Percentiles rank a stretch among this genome's conserved stretches.
Evolutionary conservation across 2,797 vertebrate species (phyloP).

Genomic region (Sebastes taczanowskii): DNA sequence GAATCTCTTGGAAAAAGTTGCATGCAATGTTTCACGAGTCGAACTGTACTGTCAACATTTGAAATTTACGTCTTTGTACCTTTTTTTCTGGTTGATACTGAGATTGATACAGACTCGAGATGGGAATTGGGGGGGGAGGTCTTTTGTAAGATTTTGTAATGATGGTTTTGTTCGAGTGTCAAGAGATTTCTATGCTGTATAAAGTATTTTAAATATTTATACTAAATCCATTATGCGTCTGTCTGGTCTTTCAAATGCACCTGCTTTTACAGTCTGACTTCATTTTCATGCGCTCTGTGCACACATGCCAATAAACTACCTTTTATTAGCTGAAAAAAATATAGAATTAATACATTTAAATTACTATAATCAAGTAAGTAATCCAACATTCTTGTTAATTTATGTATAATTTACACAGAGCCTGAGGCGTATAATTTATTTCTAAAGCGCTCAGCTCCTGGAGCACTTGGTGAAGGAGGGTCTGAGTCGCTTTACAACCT

Average conservation of each 20-base stretch:
- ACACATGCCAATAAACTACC: background rate
- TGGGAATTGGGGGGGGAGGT: slow-evolving; percentile 22
- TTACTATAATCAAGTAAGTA: slow-evolving; percentile 2
- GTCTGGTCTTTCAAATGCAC: slow-evolving; percentile 62
- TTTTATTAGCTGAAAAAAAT: background rate
- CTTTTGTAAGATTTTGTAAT: slow-evolving; percentile 86
- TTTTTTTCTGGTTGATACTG: slow-evolving; percentile 67
- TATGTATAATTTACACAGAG: slow-evolving; percentile 12
- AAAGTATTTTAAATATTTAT: slow-evolving; percentile 88
- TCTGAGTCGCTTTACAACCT: slow-evolving; percentile 26
- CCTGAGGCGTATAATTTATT: slow-evolving; percentile 14
- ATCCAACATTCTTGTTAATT: slow-evolving; percentile 10
- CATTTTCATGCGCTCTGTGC: background rate
- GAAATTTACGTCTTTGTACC: slow-evolving; percentile 76
- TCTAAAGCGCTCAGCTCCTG: background rate
- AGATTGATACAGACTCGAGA: slow-evolving; percentile 65
- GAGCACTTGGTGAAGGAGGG: background rate
- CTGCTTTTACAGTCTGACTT: slow-evolving; percentile 30
- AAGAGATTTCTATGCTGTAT: slow-evolving; percentile 87
- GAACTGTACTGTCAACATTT: slow-evolving; percentile 69
- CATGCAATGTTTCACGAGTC: slow-evolving; percentile 77
- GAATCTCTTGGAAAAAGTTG: slow-evolving; percentile 70
- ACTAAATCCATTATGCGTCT: slow-evolving; percentile 70
- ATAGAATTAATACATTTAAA: slow-evolving; percentile 10
- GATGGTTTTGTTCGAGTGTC: slow-evolving; percentile 76